Conservation (phyloP, 1,140 invertebrate species). For the Neodiprion pinetum region DNA sequence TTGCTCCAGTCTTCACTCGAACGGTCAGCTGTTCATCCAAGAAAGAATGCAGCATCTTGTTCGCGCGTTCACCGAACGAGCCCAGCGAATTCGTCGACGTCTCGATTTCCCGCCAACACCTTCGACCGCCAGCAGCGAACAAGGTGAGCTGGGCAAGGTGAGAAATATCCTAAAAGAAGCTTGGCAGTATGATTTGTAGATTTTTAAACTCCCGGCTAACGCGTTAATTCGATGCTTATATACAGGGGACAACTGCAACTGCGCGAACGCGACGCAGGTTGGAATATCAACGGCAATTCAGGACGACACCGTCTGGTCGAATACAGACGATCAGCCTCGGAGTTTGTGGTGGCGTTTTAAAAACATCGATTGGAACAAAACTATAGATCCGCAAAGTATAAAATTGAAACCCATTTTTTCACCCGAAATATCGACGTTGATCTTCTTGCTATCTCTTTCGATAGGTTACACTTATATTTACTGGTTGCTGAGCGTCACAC, state of each 20-base stretch:
- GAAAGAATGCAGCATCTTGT: slow-evolving; percentile 66
- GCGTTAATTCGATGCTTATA: too few species aligned
- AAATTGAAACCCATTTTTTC: slow-evolving; percentile 12
- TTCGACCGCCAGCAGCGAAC: slow-evolving; percentile 61
- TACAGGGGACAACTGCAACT: neutral
- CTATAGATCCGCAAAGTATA: slow-evolving; percentile 58
- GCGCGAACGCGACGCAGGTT: neutral
- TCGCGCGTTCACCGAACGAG: slow-evolving; percentile 66
- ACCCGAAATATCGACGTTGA: too few species aligned
- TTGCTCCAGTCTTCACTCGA: neutral
- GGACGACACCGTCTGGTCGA: neutral
- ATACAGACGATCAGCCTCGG: too few species aligned
- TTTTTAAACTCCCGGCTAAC: neutral
- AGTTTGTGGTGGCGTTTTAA: neutral
- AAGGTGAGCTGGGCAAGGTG: slow-evolving; percentile 31
- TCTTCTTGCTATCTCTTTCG: too few species aligned
- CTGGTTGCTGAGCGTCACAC: slow-evolving; percentile 84
- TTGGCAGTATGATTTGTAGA: slow-evolving; percentile 17
- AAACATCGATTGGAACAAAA: slow-evolving; percentile 26
- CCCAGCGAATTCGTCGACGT: slow-evolving; percentile 63
- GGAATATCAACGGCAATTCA: neutral
- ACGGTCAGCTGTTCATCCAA: slow-evolving; percentile 52
- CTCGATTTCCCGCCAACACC: slow-evolving; percentile 70
- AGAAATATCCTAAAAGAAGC: neutral
- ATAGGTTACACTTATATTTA: slow-evolving; percentile 74